Conservation (phyloP, 2,113 vertebrate genomes). For the Antennarius striatus region DNA sequence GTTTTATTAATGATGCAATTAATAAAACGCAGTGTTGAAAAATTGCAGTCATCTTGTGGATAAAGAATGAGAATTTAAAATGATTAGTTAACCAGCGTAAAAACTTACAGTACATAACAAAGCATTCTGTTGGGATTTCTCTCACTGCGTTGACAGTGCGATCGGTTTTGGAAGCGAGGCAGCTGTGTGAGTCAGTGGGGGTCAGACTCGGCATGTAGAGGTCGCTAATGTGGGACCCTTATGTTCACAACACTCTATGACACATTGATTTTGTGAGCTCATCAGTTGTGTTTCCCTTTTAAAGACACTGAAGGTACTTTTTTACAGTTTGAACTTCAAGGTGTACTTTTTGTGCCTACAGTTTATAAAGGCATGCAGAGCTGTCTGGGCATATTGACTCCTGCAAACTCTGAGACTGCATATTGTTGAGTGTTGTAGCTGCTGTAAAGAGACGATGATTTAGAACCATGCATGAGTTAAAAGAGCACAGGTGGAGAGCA, state of each 20-base stretch:
- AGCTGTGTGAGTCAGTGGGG: slow-evolving; percentile 6
- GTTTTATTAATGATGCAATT: no score
- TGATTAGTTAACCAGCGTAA: not conserved
- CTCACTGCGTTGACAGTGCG: not conserved
- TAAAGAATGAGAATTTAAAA: no score
- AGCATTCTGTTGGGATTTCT: not conserved
- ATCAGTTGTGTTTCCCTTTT: slow-evolving; percentile 21
- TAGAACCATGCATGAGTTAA: not conserved
- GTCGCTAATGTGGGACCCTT: slow-evolving; percentile 18
- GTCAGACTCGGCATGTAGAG: slow-evolving; percentile 12
- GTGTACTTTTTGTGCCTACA: not conserved
- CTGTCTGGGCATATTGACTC: slow-evolving; percentile 1
- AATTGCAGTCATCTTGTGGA: no score
- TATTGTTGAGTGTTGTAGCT: not conserved
- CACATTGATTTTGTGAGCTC: slow-evolving; percentile 27
- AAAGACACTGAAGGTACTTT: slow-evolving; percentile 21
- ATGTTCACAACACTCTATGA: slow-evolving; percentile 7
- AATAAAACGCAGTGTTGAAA: no score
- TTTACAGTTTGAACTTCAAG: slow-evolving; percentile 14
- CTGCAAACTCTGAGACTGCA: slow-evolving; percentile 1
- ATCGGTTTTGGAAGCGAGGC: not conserved
- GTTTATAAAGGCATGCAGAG: not conserved
- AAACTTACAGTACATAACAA: not conserved
- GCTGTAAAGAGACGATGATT: not conserved
- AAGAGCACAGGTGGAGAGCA: slow-evolving; percentile 2